phyloP scores from a whole-genome alignment of 2,113 vertebrate genomes.

The Garra rufa region DNA sequence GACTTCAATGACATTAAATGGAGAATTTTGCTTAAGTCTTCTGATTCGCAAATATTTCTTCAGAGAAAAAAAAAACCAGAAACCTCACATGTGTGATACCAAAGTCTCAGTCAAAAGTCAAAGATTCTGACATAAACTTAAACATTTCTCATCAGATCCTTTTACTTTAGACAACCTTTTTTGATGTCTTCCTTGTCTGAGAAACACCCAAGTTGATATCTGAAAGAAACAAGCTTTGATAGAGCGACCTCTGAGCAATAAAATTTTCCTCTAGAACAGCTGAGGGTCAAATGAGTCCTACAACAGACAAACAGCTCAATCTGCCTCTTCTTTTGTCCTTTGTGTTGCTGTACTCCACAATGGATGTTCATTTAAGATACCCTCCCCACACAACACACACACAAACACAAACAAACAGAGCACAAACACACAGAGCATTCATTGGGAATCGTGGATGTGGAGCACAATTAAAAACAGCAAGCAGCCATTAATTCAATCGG shows the following conservation, averaged over 20 bases:
- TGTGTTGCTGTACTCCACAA: constrained; percentile 53
- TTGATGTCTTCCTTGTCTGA: background rate
- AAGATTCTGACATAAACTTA: background rate
- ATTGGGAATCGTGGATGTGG: background rate
- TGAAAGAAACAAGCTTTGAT: background rate
- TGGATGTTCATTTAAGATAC: constrained; percentile 53
- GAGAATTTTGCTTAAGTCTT: background rate
- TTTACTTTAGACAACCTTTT: background rate
- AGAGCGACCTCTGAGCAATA: constrained; percentile 2
- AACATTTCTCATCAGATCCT: background rate
- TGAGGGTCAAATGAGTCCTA: constrained; percentile 42
- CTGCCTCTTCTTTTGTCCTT: constrained; percentile 54
- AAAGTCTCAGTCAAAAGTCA: background rate
- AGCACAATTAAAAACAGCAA: constrained; percentile 1
- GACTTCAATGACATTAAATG: background rate
- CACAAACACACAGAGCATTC: constrained; percentile 29
- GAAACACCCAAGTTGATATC: background rate
- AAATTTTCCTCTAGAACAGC: constrained; percentile 37
- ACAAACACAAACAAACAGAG: constrained; percentile 38
- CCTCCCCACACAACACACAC: constrained; percentile 15
- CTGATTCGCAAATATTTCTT: background rate
- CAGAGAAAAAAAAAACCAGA: background rate
- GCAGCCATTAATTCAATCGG: constrained; percentile 11
- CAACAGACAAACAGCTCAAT: constrained; percentile 52
- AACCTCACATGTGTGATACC: background rate